A percentile compares a stretch with the other conserved stretches of the same genome.
Conservation (phyloP, 2,113 vertebrate genomes). For the Gila orcuttii region DNA sequence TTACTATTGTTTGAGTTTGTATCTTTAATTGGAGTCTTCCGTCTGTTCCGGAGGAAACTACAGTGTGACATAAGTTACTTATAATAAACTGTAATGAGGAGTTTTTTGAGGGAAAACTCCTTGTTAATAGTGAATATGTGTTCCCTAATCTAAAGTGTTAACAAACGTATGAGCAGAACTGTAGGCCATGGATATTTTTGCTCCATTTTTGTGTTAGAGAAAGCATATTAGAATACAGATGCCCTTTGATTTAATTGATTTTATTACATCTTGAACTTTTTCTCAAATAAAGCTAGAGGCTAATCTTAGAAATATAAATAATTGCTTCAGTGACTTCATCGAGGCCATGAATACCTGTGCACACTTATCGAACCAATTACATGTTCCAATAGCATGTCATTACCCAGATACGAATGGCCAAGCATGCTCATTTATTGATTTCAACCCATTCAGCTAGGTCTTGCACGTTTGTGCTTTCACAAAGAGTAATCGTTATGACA, state of each 20-base stretch:
- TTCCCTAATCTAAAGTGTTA: no score
- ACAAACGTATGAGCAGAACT: no score
- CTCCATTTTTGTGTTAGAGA: not conserved
- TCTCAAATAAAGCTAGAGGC: not conserved
- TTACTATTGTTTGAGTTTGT: no score
- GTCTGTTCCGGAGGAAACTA: no score
- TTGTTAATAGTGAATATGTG: no score
- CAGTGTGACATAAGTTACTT: no score
- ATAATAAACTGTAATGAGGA: no score
- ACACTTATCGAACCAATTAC: constrained; percentile 44
- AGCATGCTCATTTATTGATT: constrained; percentile 57
- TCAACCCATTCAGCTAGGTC: not conserved
- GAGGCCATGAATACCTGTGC: constrained; percentile 11
- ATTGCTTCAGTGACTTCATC: constrained; percentile 1
- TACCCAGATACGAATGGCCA: constrained; percentile 42
- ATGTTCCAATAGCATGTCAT: constrained; percentile 52
- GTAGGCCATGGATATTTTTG: not conserved
- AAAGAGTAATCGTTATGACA: constrained; percentile 26
- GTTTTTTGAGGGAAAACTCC: no score
- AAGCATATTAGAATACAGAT: not conserved
- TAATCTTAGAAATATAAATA: not conserved
- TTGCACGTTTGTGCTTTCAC: constrained; percentile 4
- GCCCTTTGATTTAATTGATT: not conserved
- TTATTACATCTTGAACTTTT: not conserved
- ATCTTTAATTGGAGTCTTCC: no score